Percentiles rank a stretch among this genome's conserved stretches.
phyloP scores from a whole-genome alignment of 2,888 invertebrate genomes.

The Venusia cambrica region DNA sequence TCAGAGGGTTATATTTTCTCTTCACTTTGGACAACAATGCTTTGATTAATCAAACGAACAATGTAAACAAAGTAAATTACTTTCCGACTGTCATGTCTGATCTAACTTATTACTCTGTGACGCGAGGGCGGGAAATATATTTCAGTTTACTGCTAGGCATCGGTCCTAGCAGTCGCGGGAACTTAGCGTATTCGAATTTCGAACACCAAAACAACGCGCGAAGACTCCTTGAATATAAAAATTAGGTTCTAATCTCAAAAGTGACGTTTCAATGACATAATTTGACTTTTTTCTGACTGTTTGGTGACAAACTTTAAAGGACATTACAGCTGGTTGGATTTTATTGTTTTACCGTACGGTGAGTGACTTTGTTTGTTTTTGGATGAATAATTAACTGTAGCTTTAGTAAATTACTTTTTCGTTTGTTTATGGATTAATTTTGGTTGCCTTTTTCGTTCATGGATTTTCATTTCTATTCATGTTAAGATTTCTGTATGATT shows the following conservation, averaged over 20 bases:
- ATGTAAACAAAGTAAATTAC: conserved; percentile 16
- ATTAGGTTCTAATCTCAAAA: conserved; percentile 6
- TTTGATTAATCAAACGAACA: conserved; percentile 10
- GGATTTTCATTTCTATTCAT: too few relatives aligned
- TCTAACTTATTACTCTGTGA: conserved; percentile 47
- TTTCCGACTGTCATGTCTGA: conserved; percentile 35
- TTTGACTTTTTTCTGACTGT: conserved; percentile 11
- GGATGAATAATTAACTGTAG: conserved; percentile 17
- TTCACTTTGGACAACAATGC: conserved; percentile 12
- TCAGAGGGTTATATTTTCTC: conserved; percentile 23
- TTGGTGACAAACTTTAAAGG: conserved; percentile 22
- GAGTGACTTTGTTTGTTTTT: conserved; percentile 29
- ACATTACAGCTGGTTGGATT: conserved; percentile 44
- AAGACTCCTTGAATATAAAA: conserved; percentile 4
- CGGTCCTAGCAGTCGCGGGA: conserved; percentile 46
- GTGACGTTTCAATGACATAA: conserved; percentile 5
- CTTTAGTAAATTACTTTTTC: conserved; percentile 3
- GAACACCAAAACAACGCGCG: conserved; percentile 35
- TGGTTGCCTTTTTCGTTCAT: background rate
- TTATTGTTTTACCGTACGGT: conserved; percentile 37
- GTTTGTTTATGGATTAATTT: conserved; percentile 8
- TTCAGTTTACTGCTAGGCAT: conserved; percentile 55
- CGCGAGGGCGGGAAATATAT: conserved; percentile 58
- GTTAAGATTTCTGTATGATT: too few relatives aligned
- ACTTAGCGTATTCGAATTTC: conserved; percentile 35